phyloP scores from a whole-genome alignment of 2,113 vertebrate species.

The Penelope pileata region DNA sequence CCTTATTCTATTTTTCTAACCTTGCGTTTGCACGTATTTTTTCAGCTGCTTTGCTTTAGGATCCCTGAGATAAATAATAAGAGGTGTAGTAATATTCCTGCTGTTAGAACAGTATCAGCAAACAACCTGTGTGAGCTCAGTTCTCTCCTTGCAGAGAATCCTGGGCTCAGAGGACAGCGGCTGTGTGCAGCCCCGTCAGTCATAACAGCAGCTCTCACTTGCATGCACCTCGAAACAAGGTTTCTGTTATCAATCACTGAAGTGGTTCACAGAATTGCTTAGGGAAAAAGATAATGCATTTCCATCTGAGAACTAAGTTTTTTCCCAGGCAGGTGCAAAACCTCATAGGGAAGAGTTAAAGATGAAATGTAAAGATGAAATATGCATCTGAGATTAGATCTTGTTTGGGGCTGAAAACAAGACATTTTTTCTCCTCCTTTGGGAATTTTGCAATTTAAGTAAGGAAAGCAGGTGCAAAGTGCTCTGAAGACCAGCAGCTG shows the following conservation, averaged over 20 bases:
- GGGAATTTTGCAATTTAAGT: background rate
- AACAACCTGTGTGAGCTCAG: background rate
- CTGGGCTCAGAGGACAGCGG: background rate
- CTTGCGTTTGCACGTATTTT: conserved; percentile 38
- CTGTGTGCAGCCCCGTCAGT: background rate
- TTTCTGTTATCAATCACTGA: background rate
- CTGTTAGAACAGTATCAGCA: background rate
- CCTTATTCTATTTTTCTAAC: conserved; percentile 23
- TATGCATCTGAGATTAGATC: background rate
- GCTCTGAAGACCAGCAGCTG: background rate
- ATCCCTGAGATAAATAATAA: conserved; percentile 42
- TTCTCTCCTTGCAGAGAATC: background rate
- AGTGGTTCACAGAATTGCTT: background rate
- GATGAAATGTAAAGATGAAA: background rate
- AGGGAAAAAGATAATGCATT: background rate
- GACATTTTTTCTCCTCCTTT: background rate
- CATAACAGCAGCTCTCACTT: background rate
- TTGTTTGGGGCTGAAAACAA: background rate
- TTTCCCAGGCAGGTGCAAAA: background rate
- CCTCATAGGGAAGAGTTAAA: background rate
- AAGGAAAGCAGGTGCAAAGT: background rate
- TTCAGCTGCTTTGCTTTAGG: conserved; percentile 37
- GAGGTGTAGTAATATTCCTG: conserved; percentile 5
- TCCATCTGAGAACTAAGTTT: background rate
- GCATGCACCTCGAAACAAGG: background rate